phyloP scores from a whole-genome alignment of 2,797 vertebrate species.

The Sebastes taczanowskii region DNA sequence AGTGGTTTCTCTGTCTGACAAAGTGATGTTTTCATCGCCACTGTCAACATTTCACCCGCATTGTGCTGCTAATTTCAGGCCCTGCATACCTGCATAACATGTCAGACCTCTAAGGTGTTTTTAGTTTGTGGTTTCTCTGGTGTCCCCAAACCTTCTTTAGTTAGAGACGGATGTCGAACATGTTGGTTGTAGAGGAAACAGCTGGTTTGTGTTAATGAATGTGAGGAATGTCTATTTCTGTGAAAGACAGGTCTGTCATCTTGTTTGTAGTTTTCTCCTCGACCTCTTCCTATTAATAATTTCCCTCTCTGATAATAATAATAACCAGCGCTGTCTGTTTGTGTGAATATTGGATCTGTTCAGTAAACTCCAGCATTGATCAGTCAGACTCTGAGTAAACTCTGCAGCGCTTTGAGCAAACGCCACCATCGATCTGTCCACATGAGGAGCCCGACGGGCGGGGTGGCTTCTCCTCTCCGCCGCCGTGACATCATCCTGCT shows the following conservation, averaged over 20 bases:
- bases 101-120: too few species aligned
- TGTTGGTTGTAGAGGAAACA: too few species aligned
- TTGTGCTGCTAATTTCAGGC: too few species aligned
- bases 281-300: not conserved
- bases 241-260: too few species aligned
- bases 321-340: not conserved
- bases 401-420: constrained; percentile 45
- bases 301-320: not conserved
- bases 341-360: constrained; percentile 31
- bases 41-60: too few species aligned
- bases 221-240: too few species aligned
- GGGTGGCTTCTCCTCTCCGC: not conserved
- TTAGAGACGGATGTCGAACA: not conserved
- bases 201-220: too few species aligned
- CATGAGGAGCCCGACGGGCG: not conserved
- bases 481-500: not conserved
- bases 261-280: not conserved
- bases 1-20: too few species aligned
- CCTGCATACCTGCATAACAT: too few species aligned
- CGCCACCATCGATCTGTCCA: constrained; percentile 48
- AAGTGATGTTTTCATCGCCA: too few species aligned
- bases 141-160: too few species aligned
- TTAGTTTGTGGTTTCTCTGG: too few species aligned
- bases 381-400: constrained; percentile 46
- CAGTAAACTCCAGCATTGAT: constrained; percentile 47